Evolutionary conservation across 1,140 invertebrate genomes (phyloP), one percentile per base, ranked within the genome.

Genomic region (Heliothis subflexa): DNA sequence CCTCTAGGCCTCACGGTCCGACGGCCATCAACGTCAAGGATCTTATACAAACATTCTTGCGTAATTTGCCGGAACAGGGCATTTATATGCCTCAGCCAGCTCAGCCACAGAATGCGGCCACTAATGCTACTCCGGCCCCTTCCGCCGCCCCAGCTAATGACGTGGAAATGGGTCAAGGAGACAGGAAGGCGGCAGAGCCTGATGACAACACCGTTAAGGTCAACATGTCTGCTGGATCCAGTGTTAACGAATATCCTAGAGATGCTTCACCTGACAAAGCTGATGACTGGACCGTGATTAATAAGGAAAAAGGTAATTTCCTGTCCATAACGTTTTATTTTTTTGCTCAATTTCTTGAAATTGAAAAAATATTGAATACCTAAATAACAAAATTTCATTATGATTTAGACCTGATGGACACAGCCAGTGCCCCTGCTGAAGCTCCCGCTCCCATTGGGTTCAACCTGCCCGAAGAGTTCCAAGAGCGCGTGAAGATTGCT

Each of bases 251-350:
- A 25, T 68, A 74, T 68, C 82, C 85, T 7, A 90, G 84, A 68
- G 91, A 90, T 71, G 83, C 82, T 5, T 87, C 91, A 0, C 86
- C 88, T 45, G 93, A 94, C 5, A 91, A 88, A 78, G 81, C 61
- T 79, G 93, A 93, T 74, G 91, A 84, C 13, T 94, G 93, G 93
- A 94, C 92, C 7, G 77, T 94, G 61, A 92, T 94, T 59, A 91
- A 92, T 28, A 90, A 89, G 45, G 91, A 92, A 33, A 93, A 92
- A 86, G 91, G 91, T 93, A 81, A 18, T 18, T 21, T 55, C 11
- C 54, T 0, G n/a, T 55, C 14, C n/a, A 1, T 54, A 3, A 25
- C 21, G 21, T 25, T 4, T 28, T 11, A 21, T 12, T 14, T 61
- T 33, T 13, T 14, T 7, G 21, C 21, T 14, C 25, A 61, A 47